Evolutionary conservation across 2,888 invertebrate genomes (phyloP), one percentile per base, ranked within the genome.

Genomic region (Dryobota labecula): DNA sequence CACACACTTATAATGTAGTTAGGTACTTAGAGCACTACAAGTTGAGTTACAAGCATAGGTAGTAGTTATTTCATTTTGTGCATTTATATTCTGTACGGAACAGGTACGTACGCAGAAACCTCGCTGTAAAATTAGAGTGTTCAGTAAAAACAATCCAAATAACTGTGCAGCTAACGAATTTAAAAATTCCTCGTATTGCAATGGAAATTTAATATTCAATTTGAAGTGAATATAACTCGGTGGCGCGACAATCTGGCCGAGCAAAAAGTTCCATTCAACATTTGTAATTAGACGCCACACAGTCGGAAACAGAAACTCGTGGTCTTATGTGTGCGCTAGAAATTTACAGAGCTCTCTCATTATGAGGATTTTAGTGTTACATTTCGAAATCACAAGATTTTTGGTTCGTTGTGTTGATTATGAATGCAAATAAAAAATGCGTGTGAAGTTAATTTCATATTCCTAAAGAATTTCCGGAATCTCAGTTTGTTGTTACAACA

Each of bases 211-310:
- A 87, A 93, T 93, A 92, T 93, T 94, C 89, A 92, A 92, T 93
- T 92, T 91, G 85, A 91, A 91, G 90, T 90, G 92, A 92, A 92
- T 93, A 91, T 92, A 90, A 91, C 89, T 88, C 62, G 88, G 91
- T 90, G 82, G 88, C 87, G 91, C 91, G 91, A 92, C 92, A 94
- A 94, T 93, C 91, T 90, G 90, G 86, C 85, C 78, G 89, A 90
- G 91, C 92, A 94, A 94, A 94, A 94, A 94, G 91, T 92, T 90
- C 76, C 86, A 88, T 92, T 91, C 91, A 91, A 89, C 92, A 90
- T 92, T 94, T 93, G 93, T 92, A 94, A 94, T 94, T 93, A 94
- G 91, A 93, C 90, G 89, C 91, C 89, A 87, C 91, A 86, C 84
- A 84, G 87, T 78, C 79, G 84, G 82, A 78, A 80, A 77, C 76